Conservation (phyloP, 1,140 invertebrate species). For the Bombus superbus region DNA sequence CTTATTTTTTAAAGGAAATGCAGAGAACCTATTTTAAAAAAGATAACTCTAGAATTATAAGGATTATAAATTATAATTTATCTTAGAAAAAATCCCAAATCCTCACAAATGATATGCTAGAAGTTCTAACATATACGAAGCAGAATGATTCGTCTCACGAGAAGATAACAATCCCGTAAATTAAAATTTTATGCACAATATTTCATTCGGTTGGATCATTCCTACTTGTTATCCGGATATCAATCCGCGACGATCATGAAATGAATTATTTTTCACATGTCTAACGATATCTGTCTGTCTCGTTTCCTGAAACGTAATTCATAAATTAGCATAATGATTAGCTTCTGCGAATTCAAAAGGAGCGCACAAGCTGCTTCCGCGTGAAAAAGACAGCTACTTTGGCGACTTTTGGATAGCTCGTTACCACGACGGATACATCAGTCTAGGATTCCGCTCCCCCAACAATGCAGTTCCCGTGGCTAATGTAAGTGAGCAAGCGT, state of each 20-base stretch:
- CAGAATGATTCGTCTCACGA: neutral
- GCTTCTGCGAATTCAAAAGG: conserved; percentile 6
- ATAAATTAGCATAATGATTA: conserved; percentile 12
- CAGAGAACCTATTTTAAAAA: too few species aligned
- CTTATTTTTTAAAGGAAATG: too few species aligned
- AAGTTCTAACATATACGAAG: too few species aligned
- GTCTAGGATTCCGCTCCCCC: conserved; percentile 18
- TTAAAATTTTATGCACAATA: neutral
- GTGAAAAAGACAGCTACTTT: neutral
- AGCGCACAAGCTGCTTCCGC: neutral
- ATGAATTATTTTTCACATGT: neutral
- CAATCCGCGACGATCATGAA: neutral
- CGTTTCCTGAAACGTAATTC: conserved; percentile 4
- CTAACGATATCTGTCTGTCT: neutral
- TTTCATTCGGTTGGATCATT: neutral
- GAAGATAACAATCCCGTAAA: neutral
- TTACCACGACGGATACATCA: neutral
- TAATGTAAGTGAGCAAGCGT: conserved; percentile 26
- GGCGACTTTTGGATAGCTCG: conserved; percentile 5
- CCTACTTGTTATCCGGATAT: neutral
- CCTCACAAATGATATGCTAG: too few species aligned
- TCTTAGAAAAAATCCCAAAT: too few species aligned
- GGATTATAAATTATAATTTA: too few species aligned
- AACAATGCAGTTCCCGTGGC: conserved; percentile 31
- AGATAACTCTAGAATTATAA: too few species aligned